Base-by-base conservation (phyloP, 1,140 invertebrate species). In the Psilanteris sp. region DNA sequence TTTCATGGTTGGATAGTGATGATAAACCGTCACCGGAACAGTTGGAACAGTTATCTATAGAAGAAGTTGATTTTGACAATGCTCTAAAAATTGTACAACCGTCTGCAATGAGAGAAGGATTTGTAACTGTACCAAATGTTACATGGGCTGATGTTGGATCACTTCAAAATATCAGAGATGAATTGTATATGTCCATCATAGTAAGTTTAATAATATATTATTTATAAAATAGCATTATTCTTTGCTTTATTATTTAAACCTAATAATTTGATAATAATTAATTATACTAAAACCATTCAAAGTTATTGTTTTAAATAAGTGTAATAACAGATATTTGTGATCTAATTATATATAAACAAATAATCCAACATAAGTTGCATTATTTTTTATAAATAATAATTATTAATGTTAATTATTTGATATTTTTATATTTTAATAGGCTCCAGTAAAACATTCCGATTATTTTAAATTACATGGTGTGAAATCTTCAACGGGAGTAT, bases 101-200 rank as follows among this genome's bases (percentile, higher is more conserved):
- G 8, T 97, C 96, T 34, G 93, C 96, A 0, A 98, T 98, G 77
- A 90, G 97, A 70, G 98, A 99, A 91, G 98, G 98, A 36, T 99
- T 99, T 89, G 95, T 96, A 2, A 98, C 97, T 4, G 96, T 99
- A 10, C 98, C 98, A 6, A 96, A 98, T 90, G 95, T 96, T 0
- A 97, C 96, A 0, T 99, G 98, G 98, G 93, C 96, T 64, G 97
- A 99, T 89, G 92, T 99, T 78, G 98, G 98, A 1, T 98, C 97
- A 0, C 84, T 99, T 5, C 90, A 92, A 20, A 91, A 96, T 83
- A 94, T 99, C 26, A 89, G 97, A 44, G 92, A 97, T 77, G 96
- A 98, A 83, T 89, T 99, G 10, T 92, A 97, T 85, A 90, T 96
- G 82, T 92, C 96, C 27, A 97, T 99, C 61, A 87, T 99, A 87